phyloP scores from a whole-genome alignment of 2,797 vertebrate genomes.

The Falco peregrinus region DNA sequence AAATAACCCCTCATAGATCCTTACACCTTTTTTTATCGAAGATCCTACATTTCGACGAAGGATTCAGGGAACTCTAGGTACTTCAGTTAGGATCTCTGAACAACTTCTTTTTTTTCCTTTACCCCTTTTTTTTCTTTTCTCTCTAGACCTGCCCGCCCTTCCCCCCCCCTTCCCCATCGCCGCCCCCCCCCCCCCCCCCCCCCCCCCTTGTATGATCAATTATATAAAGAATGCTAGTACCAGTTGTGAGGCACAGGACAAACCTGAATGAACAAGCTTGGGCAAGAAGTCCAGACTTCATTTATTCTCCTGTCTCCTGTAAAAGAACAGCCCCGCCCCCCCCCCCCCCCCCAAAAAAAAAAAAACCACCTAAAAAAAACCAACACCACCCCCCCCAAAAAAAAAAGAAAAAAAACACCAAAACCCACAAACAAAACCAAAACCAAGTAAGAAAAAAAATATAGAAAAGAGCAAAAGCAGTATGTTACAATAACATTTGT shows the following conservation, averaged over 20 bases:
- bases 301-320: not conserved
- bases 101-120: accelerated
- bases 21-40: not conserved
- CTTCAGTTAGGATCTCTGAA: not conserved
- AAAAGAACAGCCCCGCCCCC: not conserved
- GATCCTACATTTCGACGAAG: not conserved
- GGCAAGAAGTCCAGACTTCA: not conserved
- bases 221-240: not conserved
- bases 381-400: no score
- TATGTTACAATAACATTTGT: not conserved
- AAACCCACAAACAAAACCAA: no score
- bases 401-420: no score
- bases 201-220: not conserved
- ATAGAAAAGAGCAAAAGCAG: not conserved
- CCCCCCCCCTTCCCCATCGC: no score
- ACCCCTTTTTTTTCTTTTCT: no score
- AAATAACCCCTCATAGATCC: not conserved
- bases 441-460: no score
- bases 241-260: not conserved
- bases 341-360: no score
- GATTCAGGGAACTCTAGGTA: not conserved
- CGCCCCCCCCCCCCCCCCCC: no score
- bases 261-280: not conserved
- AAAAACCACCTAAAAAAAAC: no score
- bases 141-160: no score